A percentile compares a stretch with the other conserved stretches of the same genome.
Evolutionary conservation across 2,888 invertebrate species (phyloP).

Genomic region (Dichetophora obliterata): DNA sequence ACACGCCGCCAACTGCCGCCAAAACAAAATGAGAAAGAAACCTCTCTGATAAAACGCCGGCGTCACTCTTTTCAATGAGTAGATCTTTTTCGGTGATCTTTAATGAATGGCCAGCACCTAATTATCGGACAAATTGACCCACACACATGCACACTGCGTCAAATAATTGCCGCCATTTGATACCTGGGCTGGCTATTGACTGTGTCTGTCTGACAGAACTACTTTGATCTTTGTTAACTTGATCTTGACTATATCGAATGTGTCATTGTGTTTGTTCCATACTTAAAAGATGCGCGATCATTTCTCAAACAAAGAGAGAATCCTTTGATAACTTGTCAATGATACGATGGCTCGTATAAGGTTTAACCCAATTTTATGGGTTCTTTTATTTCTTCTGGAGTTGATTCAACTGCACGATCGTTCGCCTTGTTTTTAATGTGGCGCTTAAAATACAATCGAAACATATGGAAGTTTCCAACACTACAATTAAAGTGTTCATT

Average conservation of each 20-base stretch:
- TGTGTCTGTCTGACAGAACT: neutral
- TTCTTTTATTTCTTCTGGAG: neutral
- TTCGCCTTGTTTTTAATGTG: conserved; percentile 3
- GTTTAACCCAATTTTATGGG: neutral
- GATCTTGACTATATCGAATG: conserved; percentile 40
- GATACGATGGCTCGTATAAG: neutral
- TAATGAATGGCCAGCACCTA: conserved; percentile 39
- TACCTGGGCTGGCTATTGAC: conserved; percentile 18
- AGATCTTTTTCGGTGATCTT: conserved; percentile 27
- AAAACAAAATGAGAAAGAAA: neutral
- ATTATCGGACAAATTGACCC: conserved; percentile 35
- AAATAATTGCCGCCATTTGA: neutral
- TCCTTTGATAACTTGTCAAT: neutral
- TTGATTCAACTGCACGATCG: conserved; percentile 3
- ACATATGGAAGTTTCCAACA: conserved; percentile 17
- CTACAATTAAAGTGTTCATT: conserved; percentile 36
- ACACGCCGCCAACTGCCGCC: conserved; percentile 45
- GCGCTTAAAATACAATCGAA: conserved; percentile 25
- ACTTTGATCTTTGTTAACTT: neutral
- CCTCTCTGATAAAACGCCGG: conserved; percentile 19
- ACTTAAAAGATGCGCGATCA: neutral
- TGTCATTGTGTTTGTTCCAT: conserved; percentile 44
- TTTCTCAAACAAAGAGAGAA: neutral
- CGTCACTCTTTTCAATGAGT: conserved; percentile 5
- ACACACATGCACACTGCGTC: neutral